Conservation (phyloP, 2,888 invertebrate species). For the Sepiola atlantica region DNA sequence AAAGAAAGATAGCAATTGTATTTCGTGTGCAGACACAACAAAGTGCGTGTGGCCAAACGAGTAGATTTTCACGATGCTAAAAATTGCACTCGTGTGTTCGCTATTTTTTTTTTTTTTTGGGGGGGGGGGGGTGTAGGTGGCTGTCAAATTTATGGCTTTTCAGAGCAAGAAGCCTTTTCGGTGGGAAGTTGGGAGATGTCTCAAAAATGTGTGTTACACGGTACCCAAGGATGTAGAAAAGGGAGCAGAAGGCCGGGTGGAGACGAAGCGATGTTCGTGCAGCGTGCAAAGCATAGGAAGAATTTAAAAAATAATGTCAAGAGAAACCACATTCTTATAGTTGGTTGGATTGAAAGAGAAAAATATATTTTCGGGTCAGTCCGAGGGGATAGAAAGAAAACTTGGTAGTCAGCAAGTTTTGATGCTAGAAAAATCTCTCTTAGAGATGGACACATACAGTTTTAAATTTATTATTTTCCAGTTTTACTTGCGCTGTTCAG, state of each 20-base stretch:
- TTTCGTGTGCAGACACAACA: not conserved
- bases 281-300: not conserved
- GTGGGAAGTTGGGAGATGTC: not conserved
- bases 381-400: too few relatives aligned
- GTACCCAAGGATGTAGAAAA: not conserved
- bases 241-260: not conserved
- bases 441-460: not conserved
- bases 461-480: not conserved
- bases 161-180: not conserved
- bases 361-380: not conserved
- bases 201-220: not conserved
- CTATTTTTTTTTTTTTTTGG: not conserved
- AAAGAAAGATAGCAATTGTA: not conserved
- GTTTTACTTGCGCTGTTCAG: not conserved
- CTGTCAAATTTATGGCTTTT: not conserved
- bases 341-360: too few relatives aligned
- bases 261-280: not conserved
- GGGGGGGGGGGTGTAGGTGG: too few relatives aligned
- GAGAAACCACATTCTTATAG: not conserved
- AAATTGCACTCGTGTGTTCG: not conserved
- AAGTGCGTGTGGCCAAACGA: not conserved
- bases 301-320: not conserved
- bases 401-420: too few relatives aligned
- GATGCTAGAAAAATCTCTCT: not conserved
- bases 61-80: not conserved